phyloP scores from a whole-genome alignment of 1,140 invertebrate species.

The Battus philenor region DNA sequence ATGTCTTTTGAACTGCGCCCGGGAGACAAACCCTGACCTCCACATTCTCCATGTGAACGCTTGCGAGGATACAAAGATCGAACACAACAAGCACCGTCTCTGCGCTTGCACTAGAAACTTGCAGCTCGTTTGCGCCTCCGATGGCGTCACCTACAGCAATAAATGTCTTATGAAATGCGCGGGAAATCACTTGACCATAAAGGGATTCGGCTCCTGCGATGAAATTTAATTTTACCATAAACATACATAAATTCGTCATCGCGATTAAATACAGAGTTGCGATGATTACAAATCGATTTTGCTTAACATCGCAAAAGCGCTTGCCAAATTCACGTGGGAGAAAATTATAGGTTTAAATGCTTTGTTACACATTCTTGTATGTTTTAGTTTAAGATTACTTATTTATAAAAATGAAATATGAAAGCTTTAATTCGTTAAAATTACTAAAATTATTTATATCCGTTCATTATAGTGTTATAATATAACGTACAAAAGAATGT shows the following conservation, averaged over 20 bases:
- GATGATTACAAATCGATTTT: neutral
- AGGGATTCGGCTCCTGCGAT: conserved; percentile 21
- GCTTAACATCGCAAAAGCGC: neutral
- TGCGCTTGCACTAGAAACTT: conserved; percentile 30
- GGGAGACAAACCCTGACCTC: conserved; percentile 16
- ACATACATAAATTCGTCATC: neutral
- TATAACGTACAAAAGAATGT: no score
- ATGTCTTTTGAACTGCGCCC: conserved; percentile 24
- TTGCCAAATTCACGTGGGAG: conserved; percentile 9
- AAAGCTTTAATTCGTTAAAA: no score
- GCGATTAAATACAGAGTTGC: neutral
- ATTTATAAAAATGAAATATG: no score
- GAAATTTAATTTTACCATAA: neutral
- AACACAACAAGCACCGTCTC: neutral
- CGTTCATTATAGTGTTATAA: no score
- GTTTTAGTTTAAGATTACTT: no score
- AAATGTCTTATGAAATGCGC: conserved; percentile 38
- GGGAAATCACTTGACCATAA: conserved; percentile 21
- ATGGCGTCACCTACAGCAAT: conserved; percentile 40
- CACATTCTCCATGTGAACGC: conserved; percentile 21
- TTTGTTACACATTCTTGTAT: conserved; percentile 2
- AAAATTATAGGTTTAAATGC: no score
- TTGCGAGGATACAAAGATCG: conserved; percentile 9
- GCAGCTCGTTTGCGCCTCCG: conserved; percentile 33
- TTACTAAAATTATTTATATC: no score